These are phyloP conservation scores for Ammospiza caudacuta DNA, from an alignment of 2,113 vertebrate species.

Conservation along the genomic window DNA sequence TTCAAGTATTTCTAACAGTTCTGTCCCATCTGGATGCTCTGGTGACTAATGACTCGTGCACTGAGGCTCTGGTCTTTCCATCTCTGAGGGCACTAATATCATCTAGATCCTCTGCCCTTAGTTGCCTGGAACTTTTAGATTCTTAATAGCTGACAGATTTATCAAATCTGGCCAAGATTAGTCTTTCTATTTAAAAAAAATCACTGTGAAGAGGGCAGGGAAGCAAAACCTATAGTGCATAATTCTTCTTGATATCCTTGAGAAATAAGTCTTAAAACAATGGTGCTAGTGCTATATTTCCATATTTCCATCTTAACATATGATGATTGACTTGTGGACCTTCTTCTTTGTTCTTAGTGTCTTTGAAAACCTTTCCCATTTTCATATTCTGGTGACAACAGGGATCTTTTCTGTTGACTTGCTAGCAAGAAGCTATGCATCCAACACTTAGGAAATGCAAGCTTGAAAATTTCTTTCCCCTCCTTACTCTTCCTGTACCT, in stretches of 20 bases:
- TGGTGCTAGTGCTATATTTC: neutral
- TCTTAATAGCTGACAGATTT: neutral
- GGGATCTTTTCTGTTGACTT: neutral
- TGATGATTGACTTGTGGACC: neutral
- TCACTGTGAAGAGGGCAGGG: neutral
- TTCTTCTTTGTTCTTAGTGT: neutral
- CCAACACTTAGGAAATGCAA: neutral
- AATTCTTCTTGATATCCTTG: neutral
- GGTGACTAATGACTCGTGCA: neutral
- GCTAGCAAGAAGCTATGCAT: neutral
- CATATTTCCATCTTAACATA: neutral
- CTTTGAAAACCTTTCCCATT: neutral
- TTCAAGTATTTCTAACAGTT: neutral
- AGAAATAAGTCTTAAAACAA: neutral
- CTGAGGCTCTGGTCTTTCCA: neutral
- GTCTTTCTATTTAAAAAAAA: neutral
- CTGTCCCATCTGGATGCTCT: neutral
- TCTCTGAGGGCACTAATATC: neutral
- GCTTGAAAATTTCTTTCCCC: neutral
- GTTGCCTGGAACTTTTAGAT: neutral
- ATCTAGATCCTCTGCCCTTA: neutral
- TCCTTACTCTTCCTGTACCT: neutral
- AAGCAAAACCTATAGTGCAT: neutral
- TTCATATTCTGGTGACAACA: neutral
- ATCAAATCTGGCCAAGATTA: neutral